phyloP scores from a whole-genome alignment of 2,797 vertebrate species.

The Acrocephalus scirpaceus region DNA sequence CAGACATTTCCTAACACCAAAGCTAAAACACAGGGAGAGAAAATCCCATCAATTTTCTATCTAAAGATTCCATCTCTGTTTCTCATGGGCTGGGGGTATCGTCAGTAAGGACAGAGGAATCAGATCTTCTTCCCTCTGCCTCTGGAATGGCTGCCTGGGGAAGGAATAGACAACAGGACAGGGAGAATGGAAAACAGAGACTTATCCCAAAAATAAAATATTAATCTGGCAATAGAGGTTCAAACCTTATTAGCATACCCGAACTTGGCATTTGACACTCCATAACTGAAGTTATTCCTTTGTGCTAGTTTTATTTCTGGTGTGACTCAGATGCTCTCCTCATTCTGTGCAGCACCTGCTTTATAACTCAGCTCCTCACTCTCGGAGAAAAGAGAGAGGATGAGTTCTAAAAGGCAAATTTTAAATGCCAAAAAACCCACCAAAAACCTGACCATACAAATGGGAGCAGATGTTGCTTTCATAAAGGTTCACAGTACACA shows the following conservation, averaged over 20 bases:
- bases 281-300: not conserved
- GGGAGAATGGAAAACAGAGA: not conserved
- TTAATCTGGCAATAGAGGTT: not conserved
- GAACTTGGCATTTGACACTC: not conserved
- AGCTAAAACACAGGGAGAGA: not conserved
- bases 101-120: not conserved
- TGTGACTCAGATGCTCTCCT: not conserved
- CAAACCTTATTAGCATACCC: not conserved
- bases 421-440: slow-evolving; percentile 14
- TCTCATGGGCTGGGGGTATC: not conserved
- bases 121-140: not conserved
- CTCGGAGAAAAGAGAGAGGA: not conserved
- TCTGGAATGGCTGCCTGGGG: not conserved
- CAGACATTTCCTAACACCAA: not conserved
- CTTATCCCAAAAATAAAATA: not conserved
- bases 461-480: slow-evolving; percentile 63
- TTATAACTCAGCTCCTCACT: slow-evolving; percentile 31
- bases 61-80: not conserved
- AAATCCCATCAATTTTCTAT: not conserved
- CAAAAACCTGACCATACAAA: slow-evolving; percentile 61
- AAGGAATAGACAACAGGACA: not conserved
- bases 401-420: slow-evolving; percentile 41
- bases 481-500: slow-evolving; percentile 30
- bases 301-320: not conserved
- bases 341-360: slow-evolving; percentile 28